Conservation (phyloP, 35 echinoderm and acorn worm species). For the Chiridota heheva region DNA sequence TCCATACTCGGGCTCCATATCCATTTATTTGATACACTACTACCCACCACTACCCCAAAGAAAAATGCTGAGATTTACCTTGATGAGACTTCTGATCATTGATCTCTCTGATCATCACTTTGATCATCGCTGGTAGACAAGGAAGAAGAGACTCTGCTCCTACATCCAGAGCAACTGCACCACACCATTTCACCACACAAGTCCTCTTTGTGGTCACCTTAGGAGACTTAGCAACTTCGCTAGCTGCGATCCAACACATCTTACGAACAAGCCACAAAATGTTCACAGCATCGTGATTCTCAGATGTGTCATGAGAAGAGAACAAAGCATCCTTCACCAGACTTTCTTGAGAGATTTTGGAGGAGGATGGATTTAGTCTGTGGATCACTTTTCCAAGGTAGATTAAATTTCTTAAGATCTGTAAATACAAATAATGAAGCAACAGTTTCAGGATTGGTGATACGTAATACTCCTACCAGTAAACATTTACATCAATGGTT, state of each 20-base stretch:
- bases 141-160: conserved; percentile 31
- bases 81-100: conserved; percentile 64
- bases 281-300: neutral
- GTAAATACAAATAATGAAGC: neutral
- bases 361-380: conserved; percentile 38
- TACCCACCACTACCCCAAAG: too few relatives aligned
- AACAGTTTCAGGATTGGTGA: too few relatives aligned
- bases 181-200: conserved; percentile 82
- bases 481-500: too few relatives aligned
- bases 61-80: too few relatives aligned
- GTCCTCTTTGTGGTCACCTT: conserved; percentile 56
- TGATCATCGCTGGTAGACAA: conserved; percentile 62
- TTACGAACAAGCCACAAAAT: conserved; percentile 71
- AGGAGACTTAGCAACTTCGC: conserved; percentile 60
- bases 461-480: too few relatives aligned
- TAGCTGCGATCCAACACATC: conserved; percentile 63
- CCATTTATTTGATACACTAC: neutral
- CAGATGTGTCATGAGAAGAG: neutral
- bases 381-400: conserved; percentile 84
- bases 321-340: too few relatives aligned
- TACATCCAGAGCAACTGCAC: conserved; percentile 71
- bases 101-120: conserved; percentile 55
- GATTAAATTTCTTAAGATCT: conserved; percentile 86
- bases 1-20: too few relatives aligned
- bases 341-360: too few relatives aligned